A percentile compares a stretch with the other conserved stretches of the same genome.
These are phyloP conservation scores for Dendroctonus valens DNA, from an alignment of 1,140 invertebrate species.

Conservation along the genomic window DNA sequence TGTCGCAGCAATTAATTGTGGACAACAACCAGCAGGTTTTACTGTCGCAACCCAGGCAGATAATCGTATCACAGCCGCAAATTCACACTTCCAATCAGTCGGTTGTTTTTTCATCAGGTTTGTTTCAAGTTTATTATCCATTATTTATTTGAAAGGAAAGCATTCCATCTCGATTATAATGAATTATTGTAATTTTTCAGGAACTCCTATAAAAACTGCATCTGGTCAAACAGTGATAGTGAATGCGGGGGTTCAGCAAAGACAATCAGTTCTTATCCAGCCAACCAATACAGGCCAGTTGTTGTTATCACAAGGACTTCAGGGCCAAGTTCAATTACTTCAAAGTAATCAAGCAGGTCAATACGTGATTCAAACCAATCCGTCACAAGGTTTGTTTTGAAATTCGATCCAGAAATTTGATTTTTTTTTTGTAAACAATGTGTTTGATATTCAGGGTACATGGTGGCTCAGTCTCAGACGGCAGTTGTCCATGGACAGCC, in stretches of 20 bases:
- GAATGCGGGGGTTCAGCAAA: conserved; percentile 50
- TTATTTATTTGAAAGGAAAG: neutral
- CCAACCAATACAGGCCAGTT: conserved; percentile 50
- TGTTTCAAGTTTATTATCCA: neutral
- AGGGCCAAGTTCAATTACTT: conserved; percentile 48
- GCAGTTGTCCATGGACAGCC: conserved; percentile 61
- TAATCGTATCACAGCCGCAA: conserved; percentile 49
- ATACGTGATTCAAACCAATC: conserved; percentile 57
- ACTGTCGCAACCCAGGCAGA: conserved; percentile 45
- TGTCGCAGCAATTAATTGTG: conserved; percentile 43
- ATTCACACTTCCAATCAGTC: conserved; percentile 37
- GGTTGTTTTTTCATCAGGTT: conserved; percentile 35
- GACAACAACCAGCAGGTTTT: conserved; percentile 45
- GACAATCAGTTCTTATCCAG: conserved; percentile 47
- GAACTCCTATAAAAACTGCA: conserved; percentile 36
- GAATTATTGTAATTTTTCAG: conserved; percentile 2
- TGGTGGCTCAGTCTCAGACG: conserved; percentile 64
- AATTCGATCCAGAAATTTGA: too few relatives aligned
- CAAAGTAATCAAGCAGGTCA: conserved; percentile 50
- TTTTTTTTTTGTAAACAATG: neutral
- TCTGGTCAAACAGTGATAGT: conserved; percentile 51
- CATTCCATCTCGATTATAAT: neutral
- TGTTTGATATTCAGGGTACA: conserved; percentile 47
- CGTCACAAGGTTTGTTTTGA: conserved; percentile 52
- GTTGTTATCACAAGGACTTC: conserved; percentile 42